These are phyloP conservation scores for Catostomus latipinnis DNA, from an alignment of 2,797 vertebrate species.

Conservation along the genomic window DNA sequence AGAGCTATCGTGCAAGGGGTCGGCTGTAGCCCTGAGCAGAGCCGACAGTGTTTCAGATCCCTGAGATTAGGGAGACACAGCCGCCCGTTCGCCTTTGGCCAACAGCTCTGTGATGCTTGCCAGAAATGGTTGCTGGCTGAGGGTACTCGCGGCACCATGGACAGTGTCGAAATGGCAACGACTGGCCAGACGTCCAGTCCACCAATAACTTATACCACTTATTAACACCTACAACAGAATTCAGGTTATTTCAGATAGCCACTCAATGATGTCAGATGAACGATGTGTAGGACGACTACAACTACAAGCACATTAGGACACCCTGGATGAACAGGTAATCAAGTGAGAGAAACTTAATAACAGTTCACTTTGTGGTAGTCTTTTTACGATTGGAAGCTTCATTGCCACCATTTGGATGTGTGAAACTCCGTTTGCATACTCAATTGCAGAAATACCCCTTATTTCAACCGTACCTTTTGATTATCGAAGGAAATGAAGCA, in stretches of 20 bases:
- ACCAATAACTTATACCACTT: too few relatives aligned
- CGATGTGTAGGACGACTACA: too few relatives aligned
- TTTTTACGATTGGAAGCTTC: neutral
- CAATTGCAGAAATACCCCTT: neutral
- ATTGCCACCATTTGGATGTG: neutral
- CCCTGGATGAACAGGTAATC: slow-evolving; percentile 15
- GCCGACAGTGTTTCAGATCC: too few relatives aligned
- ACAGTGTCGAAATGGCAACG: too few relatives aligned
- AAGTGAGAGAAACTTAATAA: slow-evolving; percentile 16
- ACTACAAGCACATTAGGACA: neutral
- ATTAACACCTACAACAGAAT: neutral
- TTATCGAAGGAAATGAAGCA: slow-evolving; percentile 3
- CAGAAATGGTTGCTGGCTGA: too few relatives aligned
- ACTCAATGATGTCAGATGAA: neutral
- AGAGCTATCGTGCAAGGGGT: too few relatives aligned
- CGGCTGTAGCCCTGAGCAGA: too few relatives aligned
- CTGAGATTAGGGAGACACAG: too few relatives aligned
- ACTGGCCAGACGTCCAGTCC: too few relatives aligned
- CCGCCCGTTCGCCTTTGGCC: too few relatives aligned
- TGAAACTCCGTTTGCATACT: neutral
- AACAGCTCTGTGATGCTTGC: too few relatives aligned
- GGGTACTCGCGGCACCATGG: too few relatives aligned
- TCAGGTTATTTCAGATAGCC: neutral
- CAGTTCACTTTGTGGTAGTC: neutral
- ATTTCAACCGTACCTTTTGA: neutral